phyloP scores from a whole-genome alignment of 1,140 invertebrate genomes.

The Hylaeus volcanicus region DNA sequence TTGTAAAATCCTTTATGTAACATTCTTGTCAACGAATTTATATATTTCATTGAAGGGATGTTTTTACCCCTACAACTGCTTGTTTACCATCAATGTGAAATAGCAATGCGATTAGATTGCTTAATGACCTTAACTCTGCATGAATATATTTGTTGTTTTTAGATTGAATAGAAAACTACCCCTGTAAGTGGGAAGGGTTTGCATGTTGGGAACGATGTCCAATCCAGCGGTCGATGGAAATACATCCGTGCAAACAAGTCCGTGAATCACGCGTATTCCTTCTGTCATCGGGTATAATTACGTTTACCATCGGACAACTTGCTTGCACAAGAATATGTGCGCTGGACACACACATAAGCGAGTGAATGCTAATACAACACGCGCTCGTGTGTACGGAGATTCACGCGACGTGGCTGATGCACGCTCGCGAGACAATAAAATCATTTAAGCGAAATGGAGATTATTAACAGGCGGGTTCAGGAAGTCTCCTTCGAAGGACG shows the following conservation, averaged over 20 bases:
- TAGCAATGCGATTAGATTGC: too few relatives aligned
- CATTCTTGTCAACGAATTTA: too few relatives aligned
- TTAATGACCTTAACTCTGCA: too few relatives aligned
- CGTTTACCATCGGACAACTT: conserved; percentile 55
- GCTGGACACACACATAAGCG: neutral
- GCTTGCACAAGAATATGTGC: conserved; percentile 20
- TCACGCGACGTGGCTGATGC: conserved; percentile 16
- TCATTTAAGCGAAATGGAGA: conserved; percentile 4
- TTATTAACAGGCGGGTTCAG: neutral
- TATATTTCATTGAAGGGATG: too few relatives aligned
- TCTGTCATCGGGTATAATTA: conserved; percentile 63
- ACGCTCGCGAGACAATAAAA: conserved; percentile 29
- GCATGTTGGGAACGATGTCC: neutral
- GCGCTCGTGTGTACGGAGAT: neutral
- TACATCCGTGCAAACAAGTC: conserved; percentile 10
- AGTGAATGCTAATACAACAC: neutral
- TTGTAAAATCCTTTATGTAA: too few relatives aligned
- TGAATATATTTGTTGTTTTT: too few relatives aligned
- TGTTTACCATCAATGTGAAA: too few relatives aligned
- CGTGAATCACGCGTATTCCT: conserved; percentile 36
- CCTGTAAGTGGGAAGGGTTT: neutral
- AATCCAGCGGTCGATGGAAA: neutral
- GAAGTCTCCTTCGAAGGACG: neutral
- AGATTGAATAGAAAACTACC: too few relatives aligned
- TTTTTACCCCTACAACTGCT: too few relatives aligned